A percentile compares a stretch with the other conserved stretches of the same genome.
phyloP scores from a whole-genome alignment of 2,888 invertebrate genomes.

The Drosophila nr. perissopoda region DNA sequence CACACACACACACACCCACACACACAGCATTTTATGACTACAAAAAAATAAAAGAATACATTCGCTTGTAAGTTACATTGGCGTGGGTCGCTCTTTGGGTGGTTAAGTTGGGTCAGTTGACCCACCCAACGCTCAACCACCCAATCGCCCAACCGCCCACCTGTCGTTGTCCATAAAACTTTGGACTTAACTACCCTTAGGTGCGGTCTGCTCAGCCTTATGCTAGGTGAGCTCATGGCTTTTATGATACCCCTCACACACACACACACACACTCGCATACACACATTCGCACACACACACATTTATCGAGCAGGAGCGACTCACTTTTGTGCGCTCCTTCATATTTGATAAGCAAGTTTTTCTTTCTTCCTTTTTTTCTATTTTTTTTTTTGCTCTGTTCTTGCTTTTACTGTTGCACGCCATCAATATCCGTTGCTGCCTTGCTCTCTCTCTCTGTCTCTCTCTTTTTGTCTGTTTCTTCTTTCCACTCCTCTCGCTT shows the following conservation, averaged over 20 bases:
- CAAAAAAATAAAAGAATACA: constrained; percentile 26
- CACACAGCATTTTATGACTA: constrained; percentile 65
- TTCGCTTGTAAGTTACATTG: constrained; percentile 24
- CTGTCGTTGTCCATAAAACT: constrained; percentile 76
- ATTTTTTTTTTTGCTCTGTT: constrained; percentile 21
- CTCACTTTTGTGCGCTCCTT: constrained; percentile 74
- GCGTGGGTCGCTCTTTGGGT: constrained; percentile 13
- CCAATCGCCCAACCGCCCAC: constrained; percentile 43
- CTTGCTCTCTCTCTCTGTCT: constrained; percentile 4
- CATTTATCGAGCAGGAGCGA: constrained; percentile 33
- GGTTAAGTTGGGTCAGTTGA: constrained; percentile 49
- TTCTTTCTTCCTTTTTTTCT: constrained; percentile 28
- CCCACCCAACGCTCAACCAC: constrained; percentile 13
- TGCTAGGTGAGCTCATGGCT: constrained; percentile 75
- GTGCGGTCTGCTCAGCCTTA: constrained; percentile 47
- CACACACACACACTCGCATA: background rate
- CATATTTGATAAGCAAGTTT: constrained; percentile 80
- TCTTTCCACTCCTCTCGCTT: background rate
- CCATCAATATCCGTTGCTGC: constrained; percentile 71
- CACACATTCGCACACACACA: background rate
- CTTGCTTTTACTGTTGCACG: constrained; percentile 56
- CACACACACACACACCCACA: constrained; percentile 1
- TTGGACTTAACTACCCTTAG: constrained; percentile 76
- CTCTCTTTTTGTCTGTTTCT: background rate
- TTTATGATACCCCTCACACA: constrained; percentile 66